These are phyloP conservation scores for Rhopalosiphum maidis DNA, from an alignment of 1,140 invertebrate genomes.

Conservation along the genomic window DNA sequence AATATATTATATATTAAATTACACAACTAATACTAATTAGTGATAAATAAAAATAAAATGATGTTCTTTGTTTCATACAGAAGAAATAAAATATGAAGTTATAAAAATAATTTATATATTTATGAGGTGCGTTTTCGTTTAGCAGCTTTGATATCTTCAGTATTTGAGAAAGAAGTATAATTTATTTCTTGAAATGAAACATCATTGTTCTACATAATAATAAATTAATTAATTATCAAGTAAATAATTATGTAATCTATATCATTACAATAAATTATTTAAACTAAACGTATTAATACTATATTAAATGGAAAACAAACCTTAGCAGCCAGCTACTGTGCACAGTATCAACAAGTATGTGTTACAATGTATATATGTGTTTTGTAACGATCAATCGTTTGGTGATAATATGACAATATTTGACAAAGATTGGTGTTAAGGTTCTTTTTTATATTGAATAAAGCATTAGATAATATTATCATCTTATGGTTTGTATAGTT, in stretches of 20 bases:
- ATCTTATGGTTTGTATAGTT: too few relatives aligned
- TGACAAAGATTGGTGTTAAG: too few relatives aligned
- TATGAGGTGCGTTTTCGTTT: slow-evolving; percentile 25
- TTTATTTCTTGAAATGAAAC: slow-evolving; percentile 27
- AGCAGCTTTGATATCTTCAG: not conserved
- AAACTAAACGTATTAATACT: not conserved
- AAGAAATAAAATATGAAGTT: not conserved
- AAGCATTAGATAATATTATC: too few relatives aligned
- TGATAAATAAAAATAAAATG: not conserved
- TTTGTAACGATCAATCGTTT: too few relatives aligned
- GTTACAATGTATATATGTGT: too few relatives aligned
- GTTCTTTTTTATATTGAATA: too few relatives aligned
- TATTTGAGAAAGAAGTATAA: not conserved
- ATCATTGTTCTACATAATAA: not conserved
- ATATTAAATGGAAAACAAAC: not conserved
- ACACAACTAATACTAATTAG: not conserved
- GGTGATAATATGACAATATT: too few relatives aligned
- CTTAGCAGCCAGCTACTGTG: not conserved
- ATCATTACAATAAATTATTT: not conserved
- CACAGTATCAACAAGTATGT: not conserved
- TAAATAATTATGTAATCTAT: not conserved
- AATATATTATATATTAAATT: not conserved
- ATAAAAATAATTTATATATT: not conserved
- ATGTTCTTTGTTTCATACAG: not conserved
- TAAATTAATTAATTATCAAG: not conserved